These are phyloP conservation scores for Cetoscarus ocellatus DNA, from an alignment of 2,797 vertebrate genomes.

Conservation along the genomic window DNA sequence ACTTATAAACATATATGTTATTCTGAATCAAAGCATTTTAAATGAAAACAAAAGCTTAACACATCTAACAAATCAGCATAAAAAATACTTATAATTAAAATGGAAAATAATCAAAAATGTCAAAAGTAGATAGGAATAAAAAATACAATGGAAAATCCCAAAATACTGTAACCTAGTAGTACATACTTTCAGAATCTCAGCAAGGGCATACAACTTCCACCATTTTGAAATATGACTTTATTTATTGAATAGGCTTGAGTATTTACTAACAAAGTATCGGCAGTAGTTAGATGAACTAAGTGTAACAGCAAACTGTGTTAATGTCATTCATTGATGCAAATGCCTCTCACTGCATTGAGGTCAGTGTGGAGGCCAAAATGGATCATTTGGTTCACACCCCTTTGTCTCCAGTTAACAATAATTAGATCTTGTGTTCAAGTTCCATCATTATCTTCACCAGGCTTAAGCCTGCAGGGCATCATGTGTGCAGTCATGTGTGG, in stretches of 20 bases:
- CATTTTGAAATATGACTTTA: too few species aligned
- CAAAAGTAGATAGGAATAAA: too few species aligned
- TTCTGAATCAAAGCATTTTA: too few species aligned
- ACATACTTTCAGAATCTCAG: too few species aligned
- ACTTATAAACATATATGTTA: too few species aligned
- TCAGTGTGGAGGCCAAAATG: not conserved
- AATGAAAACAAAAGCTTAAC: too few species aligned
- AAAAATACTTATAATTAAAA: too few species aligned
- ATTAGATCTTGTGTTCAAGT: conserved; percentile 20
- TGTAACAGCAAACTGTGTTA: not conserved
- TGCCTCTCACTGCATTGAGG: not conserved
- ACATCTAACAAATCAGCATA: too few species aligned
- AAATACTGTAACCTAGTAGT: too few species aligned
- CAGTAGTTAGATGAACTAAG: conserved; percentile 1
- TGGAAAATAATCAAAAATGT: too few species aligned
- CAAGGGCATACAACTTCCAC: not conserved
- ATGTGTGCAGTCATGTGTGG: not conserved
- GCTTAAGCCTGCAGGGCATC: not conserved
- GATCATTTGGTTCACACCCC: conserved; percentile 2
- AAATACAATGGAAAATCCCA: too few species aligned
- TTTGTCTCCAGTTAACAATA: conserved; percentile 1
- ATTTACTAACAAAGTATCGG: not conserved
- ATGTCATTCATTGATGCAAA: not conserved
- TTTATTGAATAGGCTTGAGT: too few species aligned
- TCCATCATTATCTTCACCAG: conserved; percentile 1